These are phyloP conservation scores for Troides aeacus DNA, from an alignment of 2,888 invertebrate species.

Conservation along the genomic window DNA sequence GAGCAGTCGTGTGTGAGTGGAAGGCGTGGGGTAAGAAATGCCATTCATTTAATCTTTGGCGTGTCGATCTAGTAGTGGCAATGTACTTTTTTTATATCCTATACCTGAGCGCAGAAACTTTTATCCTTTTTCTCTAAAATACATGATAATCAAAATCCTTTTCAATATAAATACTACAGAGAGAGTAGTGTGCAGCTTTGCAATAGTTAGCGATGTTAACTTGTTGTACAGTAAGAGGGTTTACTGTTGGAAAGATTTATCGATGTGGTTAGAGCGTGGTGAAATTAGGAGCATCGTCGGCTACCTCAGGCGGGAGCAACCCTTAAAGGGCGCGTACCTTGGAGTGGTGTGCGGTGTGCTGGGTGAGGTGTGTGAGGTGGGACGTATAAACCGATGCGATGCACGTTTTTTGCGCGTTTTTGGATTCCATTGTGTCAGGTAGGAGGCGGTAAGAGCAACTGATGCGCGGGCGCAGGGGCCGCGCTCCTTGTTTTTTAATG, in stretches of 20 bases:
- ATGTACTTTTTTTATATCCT: too few species aligned
- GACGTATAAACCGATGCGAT: slow-evolving; percentile 56
- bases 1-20: too few species aligned
- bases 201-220: too few species aligned
- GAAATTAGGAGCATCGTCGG: slow-evolving; percentile 20
- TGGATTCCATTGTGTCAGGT: slow-evolving; percentile 65
- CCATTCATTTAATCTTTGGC: too few species aligned
- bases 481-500: slow-evolving; percentile 13
- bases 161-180: too few species aligned
- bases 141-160: too few species aligned
- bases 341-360: slow-evolving; percentile 26
- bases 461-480: slow-evolving; percentile 32
- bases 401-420: slow-evolving; percentile 58
- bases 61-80: too few species aligned
- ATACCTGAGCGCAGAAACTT: too few species aligned
- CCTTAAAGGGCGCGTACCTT: slow-evolving; percentile 27
- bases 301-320: slow-evolving; percentile 29
- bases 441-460: slow-evolving; percentile 43
- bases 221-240: too few species aligned
- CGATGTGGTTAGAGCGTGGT: slow-evolving; percentile 22
- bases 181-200: too few species aligned
- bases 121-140: too few species aligned
- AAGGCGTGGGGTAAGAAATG: too few species aligned
- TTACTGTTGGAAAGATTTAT: neutral
- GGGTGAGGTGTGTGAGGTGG: slow-evolving; percentile 33